Base-by-base conservation (phyloP, 2,888 invertebrate genomes). In the Sarcophaga variegata region DNA sequence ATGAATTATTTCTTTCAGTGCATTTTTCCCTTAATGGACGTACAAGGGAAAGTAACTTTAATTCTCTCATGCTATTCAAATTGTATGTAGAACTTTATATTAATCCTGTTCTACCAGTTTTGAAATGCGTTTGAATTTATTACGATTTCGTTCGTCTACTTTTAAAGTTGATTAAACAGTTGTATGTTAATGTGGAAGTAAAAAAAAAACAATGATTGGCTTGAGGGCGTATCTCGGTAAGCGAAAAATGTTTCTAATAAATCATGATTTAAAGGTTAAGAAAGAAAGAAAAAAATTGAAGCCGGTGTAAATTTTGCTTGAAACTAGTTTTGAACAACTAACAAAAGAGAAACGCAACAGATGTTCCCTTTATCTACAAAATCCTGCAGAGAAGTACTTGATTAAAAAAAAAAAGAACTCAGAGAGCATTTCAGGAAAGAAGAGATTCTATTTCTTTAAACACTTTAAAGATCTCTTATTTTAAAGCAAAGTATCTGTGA, bases 221-320 rank as follows among this genome's bases (percentile, higher is more conserved):
- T 74, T 69, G 59, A 86, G 74, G 80, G 81, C 54, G 83, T 78
- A 25, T 74, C 22, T 69, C 69, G 54, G 37, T 67, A 62, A 25
- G 22, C 37, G 22, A 64, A 4, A 37, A 64, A 37, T 22, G 22
- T 37, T 69, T 54, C 25, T 45, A 69, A 67, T 69, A 54, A 84
- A 79, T 81, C 84, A 71, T 84, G 86, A 84, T 81, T 84, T 84
- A 47, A 75, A 77, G 70, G 60, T 81, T 75, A 62, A 70, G 67
- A 67, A 47, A 37, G 37, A 37, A 27, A 27, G 27, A 27, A 37
- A 37, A 8, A 37, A 37, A 75, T 83, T 59, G 47, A 27, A 69
- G 12, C 66, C 25, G 71, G 71, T 75, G 45, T 20, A 76, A 81
- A 77, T 77, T 83, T 81, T 60, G 81, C 78, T 81, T 71, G 54